These are phyloP conservation scores for Nymphalis io DNA, from an alignment of 1,140 invertebrate species.

Conservation along the genomic window DNA sequence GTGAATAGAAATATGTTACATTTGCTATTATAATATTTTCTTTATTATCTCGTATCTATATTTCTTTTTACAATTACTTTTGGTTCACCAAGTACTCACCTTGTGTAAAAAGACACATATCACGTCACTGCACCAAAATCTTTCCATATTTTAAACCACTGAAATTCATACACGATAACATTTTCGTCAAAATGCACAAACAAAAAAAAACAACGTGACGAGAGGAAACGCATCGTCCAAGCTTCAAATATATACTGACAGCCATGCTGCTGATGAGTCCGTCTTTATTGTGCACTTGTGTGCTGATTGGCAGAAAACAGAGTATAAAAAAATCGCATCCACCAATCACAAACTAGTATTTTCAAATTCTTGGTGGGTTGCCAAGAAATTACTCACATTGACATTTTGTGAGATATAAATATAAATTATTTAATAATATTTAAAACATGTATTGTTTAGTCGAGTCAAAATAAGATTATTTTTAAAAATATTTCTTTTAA, in stretches of 20 bases:
- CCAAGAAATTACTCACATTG: conserved; percentile 43
- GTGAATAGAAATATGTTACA: no score
- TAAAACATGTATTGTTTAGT: background rate
- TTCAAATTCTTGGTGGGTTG: conserved; percentile 58
- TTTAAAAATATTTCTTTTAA: no score
- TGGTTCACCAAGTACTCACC: conserved; percentile 47
- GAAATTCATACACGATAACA: conserved; percentile 74
- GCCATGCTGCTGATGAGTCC: conserved; percentile 90
- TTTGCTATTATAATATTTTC: no score
- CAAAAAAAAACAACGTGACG: conserved; percentile 80
- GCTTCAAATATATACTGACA: conserved; percentile 94
- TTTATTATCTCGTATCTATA: background rate
- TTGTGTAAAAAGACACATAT: conserved; percentile 64
- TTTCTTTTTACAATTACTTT: background rate
- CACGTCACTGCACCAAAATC: conserved; percentile 76
- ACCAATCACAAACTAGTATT: conserved; percentile 64
- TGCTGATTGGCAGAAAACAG: conserved; percentile 82
- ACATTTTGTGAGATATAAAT: conserved; percentile 2
- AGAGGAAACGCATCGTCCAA: conserved; percentile 90
- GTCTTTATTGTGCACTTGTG: conserved; percentile 86
- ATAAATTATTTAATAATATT: conserved; percentile 3
- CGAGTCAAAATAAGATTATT: no score
- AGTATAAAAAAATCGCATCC: conserved; percentile 59
- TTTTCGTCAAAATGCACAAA: conserved; percentile 77
- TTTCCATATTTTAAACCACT: conserved; percentile 74